These are phyloP conservation scores for Adrianichthys oophorus DNA, from an alignment of 2,797 vertebrate species.

Conservation along the genomic window DNA sequence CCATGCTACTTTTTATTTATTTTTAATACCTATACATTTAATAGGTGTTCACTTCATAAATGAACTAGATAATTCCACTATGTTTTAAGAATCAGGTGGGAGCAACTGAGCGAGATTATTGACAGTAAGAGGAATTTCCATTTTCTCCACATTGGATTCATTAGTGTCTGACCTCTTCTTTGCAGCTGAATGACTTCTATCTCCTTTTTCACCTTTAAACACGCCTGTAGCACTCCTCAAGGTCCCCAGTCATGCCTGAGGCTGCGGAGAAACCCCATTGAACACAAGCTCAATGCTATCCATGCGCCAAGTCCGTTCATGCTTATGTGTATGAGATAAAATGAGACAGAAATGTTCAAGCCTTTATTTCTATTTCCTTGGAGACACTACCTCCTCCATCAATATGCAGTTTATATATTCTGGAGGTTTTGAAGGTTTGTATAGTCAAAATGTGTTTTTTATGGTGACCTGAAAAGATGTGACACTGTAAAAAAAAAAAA, in stretches of 20 bases:
- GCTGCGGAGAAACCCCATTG: conserved; percentile 62
- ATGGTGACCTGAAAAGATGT: conserved; percentile 25
- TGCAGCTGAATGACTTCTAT: conserved; percentile 11
- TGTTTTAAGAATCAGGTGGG: conserved; percentile 2
- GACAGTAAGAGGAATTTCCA: conserved; percentile 50
- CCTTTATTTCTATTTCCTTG: conserved; percentile 45
- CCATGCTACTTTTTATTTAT: too few species aligned
- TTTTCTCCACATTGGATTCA: conserved; percentile 31
- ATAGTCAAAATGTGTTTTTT: conserved; percentile 14
- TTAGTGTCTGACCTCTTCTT: conserved; percentile 30
- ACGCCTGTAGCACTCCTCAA: conserved; percentile 73
- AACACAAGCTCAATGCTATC: conserved; percentile 46
- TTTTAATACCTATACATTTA: too few species aligned
- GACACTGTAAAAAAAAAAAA: conserved; percentile 25
- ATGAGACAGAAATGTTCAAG: conserved; percentile 45
- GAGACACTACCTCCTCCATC: conserved; percentile 48
- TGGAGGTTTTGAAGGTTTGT: conserved; percentile 31
- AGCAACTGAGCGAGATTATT: conserved; percentile 47
- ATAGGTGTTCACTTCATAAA: too few species aligned
- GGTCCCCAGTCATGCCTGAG: conserved; percentile 64
- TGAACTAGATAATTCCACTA: conserved; percentile 4
- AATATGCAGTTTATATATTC: conserved; percentile 53
- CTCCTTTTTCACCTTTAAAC: conserved; percentile 58
- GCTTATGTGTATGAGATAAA: conserved; percentile 57
- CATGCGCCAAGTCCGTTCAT: conserved; percentile 42